These are phyloP conservation scores for Phodopus roborovskii DNA, from an alignment of 2,113 vertebrate species.

Conservation along the genomic window DNA sequence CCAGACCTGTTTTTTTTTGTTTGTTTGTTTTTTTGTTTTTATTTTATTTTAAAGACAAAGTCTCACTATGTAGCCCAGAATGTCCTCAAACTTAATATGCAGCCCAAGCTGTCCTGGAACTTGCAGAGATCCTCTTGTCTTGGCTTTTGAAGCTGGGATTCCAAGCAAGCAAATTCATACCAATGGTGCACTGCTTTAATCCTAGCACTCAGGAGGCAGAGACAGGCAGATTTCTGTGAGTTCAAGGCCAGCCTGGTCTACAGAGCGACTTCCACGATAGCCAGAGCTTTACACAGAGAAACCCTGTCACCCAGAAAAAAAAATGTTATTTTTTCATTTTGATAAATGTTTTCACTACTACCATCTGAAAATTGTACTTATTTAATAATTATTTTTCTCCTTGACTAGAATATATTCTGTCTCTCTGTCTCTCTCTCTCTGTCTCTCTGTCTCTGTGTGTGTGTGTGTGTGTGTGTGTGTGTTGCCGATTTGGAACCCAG, in stretches of 20 bases:
- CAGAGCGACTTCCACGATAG: no score
- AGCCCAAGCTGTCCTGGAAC: not conserved
- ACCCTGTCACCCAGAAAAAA: not conserved
- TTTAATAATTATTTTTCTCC: slow-evolving; percentile 14
- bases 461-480: not conserved
- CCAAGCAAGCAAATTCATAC: not conserved
- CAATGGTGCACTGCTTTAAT: not conserved
- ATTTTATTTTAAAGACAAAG: not conserved
- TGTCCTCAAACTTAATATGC: not conserved
- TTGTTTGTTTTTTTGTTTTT: no score
- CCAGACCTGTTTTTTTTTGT: not conserved
- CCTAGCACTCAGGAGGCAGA: not conserved
- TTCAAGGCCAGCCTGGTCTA: not conserved
- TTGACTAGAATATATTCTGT: not conserved
- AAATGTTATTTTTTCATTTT: not conserved
- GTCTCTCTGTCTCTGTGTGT: not conserved
- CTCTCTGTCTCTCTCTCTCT: not conserved
- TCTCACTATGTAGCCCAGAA: not conserved
- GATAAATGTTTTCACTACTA: not conserved
- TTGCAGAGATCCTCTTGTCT: not conserved
- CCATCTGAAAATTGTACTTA: not conserved
- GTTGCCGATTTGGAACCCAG: not conserved
- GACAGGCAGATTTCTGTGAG: not conserved
- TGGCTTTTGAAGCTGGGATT: not conserved
- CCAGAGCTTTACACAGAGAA: no score